Evolutionary conservation across 1,140 invertebrate species (phyloP), one percentile per base, ranked within the genome.

Genomic region (Leptinotarsa lineolata): DNA sequence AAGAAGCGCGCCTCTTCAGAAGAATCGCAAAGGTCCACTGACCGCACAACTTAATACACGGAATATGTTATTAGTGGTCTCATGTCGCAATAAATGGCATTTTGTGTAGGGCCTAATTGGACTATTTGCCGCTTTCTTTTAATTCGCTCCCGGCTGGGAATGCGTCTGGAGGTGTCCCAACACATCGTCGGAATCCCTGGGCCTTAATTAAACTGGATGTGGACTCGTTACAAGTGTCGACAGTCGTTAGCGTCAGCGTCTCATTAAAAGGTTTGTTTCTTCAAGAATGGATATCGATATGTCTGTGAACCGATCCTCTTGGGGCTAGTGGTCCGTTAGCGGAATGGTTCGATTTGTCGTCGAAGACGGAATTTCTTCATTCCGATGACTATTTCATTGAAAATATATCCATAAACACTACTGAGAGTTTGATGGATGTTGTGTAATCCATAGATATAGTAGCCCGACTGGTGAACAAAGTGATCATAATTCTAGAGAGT

Each of bases 21-120:
- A 72, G 74, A 72, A 73, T 73, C 30, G 74, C 74, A 70, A 60
- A 76, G 68, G 75, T 73, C 75, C 75, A 74, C 59, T 76, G 75
- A 76, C 75, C 72, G 75, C 75, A 65, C n/a, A 60, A 24, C 60
- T 76, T 73, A 76, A 73, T 72, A 69, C 72, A 72, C 65, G 21
- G 72, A 73, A 76, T 76, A 70, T 76, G 63, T 76, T 69, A 76
- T 76, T 73, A 73, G 75, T 63, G 63, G 48, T 72, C 64, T 68
- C 63, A 66, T 30, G 72, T 70, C 72, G 68, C 75, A 71, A 54
- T 73, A 63, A 71, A 46, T 65, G 74, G 54, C 59, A 66, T 71
- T 71, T 71, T 71, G 69, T 71, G 69, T 71, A 68, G 68, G 72
- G 68, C n/a, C 64, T 76, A 76, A 76, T 76, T 76, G 64, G 65